Evolutionary conservation across 2,797 vertebrate genomes (phyloP).

Genomic region (Pygocentrus nattereri): DNA sequence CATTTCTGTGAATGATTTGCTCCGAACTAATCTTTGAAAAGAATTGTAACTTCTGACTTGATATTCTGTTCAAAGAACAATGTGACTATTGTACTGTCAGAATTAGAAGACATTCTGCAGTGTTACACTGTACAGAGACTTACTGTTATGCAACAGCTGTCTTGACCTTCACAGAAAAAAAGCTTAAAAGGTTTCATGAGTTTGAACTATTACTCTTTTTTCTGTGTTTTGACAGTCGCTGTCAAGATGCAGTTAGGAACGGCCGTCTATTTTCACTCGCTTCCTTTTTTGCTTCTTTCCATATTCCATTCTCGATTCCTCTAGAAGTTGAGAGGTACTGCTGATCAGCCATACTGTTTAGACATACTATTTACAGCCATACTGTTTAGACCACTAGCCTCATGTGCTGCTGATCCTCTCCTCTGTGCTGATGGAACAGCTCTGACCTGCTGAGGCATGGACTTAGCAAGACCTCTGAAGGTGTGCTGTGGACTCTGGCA

Average conservation of each 20-base stretch:
- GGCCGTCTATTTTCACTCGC: not conserved
- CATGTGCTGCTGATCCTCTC: too few species aligned
- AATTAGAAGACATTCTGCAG: not conserved
- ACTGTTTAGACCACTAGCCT: too few species aligned
- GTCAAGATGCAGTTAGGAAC: not conserved
- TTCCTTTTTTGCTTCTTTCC: not conserved
- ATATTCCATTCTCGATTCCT: not conserved
- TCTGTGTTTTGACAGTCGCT: not conserved
- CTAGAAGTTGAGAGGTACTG: not conserved
- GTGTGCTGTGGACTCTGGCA: too few species aligned
- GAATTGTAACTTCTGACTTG: not conserved
- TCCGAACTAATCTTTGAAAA: not conserved
- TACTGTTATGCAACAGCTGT: not conserved
- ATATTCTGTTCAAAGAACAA: not conserved
- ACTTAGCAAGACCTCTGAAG: too few species aligned
- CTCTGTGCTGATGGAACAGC: too few species aligned
- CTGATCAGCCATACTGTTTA: too few species aligned
- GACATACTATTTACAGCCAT: too few species aligned
- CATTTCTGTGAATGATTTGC: not conserved
- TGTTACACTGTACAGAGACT: too few species aligned
- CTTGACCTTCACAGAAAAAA: not conserved
- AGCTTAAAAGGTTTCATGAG: not conserved
- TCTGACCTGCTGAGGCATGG: too few species aligned
- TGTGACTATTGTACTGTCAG: not conserved
- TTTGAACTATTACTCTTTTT: not conserved